A percentile compares a stretch with the other conserved stretches of the same genome.
These are phyloP conservation scores for Micrasema minimum DNA, from an alignment of 1,140 invertebrate genomes.

Conservation along the genomic window DNA sequence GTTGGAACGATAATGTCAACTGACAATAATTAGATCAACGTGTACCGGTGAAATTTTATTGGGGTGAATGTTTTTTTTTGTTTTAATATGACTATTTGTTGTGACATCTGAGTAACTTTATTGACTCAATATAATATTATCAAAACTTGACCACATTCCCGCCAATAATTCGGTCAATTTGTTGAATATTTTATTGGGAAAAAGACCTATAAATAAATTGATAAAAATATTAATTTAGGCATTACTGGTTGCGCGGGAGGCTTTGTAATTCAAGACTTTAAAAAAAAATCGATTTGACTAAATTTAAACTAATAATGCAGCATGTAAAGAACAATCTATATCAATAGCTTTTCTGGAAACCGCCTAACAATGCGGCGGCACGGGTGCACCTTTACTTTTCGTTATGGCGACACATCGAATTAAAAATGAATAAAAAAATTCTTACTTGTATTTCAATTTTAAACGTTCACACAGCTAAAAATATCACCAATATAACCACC, in stretches of 20 bases:
- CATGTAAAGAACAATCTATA: conserved; percentile 28
- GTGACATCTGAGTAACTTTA: background rate
- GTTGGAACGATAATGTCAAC: too few species aligned
- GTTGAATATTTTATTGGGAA: too few species aligned
- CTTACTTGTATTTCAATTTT: conserved; percentile 27
- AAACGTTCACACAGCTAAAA: conserved; percentile 24
- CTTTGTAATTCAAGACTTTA: background rate
- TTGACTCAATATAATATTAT: background rate
- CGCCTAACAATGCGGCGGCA: too few species aligned
- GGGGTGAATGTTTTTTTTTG: too few species aligned
- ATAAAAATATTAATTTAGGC: too few species aligned
- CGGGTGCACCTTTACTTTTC: background rate
- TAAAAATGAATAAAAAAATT: conserved; percentile 19
- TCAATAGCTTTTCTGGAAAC: background rate
- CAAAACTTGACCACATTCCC: conserved; percentile 35
- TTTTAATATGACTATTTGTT: too few species aligned
- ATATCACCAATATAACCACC: conserved; percentile 36
- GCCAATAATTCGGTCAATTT: conserved; percentile 29
- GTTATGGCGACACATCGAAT: conserved; percentile 18
- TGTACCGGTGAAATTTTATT: too few species aligned
- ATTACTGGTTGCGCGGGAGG: too few species aligned
- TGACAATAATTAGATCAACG: too few species aligned
- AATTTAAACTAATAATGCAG: background rate
- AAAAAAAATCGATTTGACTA: background rate
- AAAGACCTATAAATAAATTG: too few species aligned